Percentiles rank a stretch among this genome's conserved stretches.
Conservation (phyloP, 1,140 invertebrate genomes). For the Hyphantria cunea region DNA sequence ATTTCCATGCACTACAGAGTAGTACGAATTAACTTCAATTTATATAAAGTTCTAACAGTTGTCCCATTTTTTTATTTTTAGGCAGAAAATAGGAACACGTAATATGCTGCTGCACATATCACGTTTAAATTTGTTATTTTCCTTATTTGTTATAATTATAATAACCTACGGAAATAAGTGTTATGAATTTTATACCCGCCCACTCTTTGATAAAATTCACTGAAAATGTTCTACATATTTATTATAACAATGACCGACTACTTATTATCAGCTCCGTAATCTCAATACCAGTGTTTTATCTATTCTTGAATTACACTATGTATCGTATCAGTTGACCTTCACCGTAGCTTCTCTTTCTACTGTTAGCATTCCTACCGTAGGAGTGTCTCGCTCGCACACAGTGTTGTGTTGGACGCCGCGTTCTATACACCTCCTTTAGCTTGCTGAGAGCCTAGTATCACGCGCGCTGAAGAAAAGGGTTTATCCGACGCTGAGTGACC, state of each 20-base stretch:
- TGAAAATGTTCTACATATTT: background rate
- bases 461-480: conserved; percentile 81
- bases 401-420: conserved; percentile 34
- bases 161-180: too few species aligned
- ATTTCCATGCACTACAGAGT: conserved; percentile 42
- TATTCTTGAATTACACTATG: conserved; percentile 52
- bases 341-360: conserved; percentile 54
- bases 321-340: conserved; percentile 74
- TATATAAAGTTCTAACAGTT: too few species aligned
- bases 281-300: conserved; percentile 34
- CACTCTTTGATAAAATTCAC: background rate
- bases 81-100: too few species aligned
- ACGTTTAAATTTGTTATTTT: too few species aligned
- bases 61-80: too few species aligned
- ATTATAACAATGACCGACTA: conserved; percentile 9
- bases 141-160: conserved; percentile 5
- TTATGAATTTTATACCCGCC: background rate
- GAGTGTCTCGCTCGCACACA: conserved; percentile 58
- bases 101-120: too few species aligned
- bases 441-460: conserved; percentile 75
- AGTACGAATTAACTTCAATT: too few species aligned
- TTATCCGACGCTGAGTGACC: conserved; percentile 76
- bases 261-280: conserved; percentile 17
- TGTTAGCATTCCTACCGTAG: conserved; percentile 67
- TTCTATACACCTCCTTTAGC: conserved; percentile 56